phyloP scores from a whole-genome alignment of 92 coral and sea anemone genomes.

The Pocillopora grandis region DNA sequence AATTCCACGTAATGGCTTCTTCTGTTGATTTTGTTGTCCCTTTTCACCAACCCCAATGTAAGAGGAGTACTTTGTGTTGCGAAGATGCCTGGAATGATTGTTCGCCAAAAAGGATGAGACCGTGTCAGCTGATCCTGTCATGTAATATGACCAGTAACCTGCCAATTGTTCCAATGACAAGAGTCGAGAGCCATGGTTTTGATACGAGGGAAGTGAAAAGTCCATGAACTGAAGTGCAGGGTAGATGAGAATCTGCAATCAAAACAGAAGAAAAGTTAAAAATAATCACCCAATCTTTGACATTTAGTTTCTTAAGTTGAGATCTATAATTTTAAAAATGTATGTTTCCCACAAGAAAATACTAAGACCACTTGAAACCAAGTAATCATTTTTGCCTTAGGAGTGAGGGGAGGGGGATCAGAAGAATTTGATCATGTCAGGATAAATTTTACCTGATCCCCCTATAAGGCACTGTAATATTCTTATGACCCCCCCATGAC shows the following conservation, averaged over 20 bases:
- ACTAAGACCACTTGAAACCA: too few relatives aligned
- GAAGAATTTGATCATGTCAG: too few relatives aligned
- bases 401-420: too few relatives aligned
- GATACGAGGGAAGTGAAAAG: conserved; percentile 73
- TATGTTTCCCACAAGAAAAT: too few relatives aligned
- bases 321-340: too few relatives aligned
- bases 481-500: too few relatives aligned
- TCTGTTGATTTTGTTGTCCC: conserved; percentile 10
- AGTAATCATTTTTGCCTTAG: too few relatives aligned
- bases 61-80: conserved; percentile 61
- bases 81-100: conserved; percentile 80
- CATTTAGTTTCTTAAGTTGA: too few relatives aligned
- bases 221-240: conserved; percentile 80
- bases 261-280: not conserved
- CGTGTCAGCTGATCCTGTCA: conserved; percentile 67
- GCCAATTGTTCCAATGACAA: conserved; percentile 43
- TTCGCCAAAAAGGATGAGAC: conserved; percentile 63
- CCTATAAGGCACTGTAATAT: too few relatives aligned
- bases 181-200: conserved; percentile 43
- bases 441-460: too few relatives aligned
- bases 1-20: conserved; percentile 25
- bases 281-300: too few relatives aligned
- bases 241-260: conserved; percentile 68
- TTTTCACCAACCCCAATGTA: conserved; percentile 35
- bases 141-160: conserved; percentile 57